These are phyloP conservation scores for Calyptommatus sinebrachiatus DNA, from an alignment of 2,113 vertebrate genomes.

Conservation along the genomic window DNA sequence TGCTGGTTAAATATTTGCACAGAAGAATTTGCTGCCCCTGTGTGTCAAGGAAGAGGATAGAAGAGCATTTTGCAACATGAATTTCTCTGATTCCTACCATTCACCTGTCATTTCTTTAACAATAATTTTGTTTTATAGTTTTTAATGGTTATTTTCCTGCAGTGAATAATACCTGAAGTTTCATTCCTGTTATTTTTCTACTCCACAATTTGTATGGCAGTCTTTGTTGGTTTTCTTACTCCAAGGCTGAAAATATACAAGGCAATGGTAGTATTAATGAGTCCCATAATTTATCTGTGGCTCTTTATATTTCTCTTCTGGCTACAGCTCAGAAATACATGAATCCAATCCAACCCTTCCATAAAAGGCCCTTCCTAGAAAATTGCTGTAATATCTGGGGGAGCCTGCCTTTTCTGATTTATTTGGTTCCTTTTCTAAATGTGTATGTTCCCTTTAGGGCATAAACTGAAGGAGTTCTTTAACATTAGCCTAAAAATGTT, in stretches of 20 bases:
- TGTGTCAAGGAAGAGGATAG: background rate
- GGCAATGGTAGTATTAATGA: background rate
- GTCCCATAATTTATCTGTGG: conserved; percentile 4
- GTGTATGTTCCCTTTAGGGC: background rate
- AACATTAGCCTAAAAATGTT: background rate
- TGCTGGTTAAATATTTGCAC: background rate
- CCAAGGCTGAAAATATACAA: conserved; percentile 13
- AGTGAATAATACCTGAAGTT: background rate
- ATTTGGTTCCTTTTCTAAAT: background rate
- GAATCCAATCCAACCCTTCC: conserved; percentile 11
- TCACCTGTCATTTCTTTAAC: conserved; percentile 11
- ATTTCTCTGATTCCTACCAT: background rate
- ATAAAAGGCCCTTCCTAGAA: conserved; percentile 1
- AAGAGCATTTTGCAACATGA: background rate
- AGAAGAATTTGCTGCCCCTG: conserved; percentile 1
- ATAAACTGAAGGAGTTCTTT: background rate
- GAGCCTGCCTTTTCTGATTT: background rate
- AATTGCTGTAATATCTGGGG: background rate
- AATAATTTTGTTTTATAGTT: background rate
- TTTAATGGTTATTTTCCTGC: conserved; percentile 3
- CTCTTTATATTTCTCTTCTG: conserved; percentile 22
- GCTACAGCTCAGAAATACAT: background rate
- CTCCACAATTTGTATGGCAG: background rate
- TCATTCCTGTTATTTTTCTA: conserved; percentile 4
- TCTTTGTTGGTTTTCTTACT: background rate